Percentiles rank a stretch among this genome's conserved stretches.
Conservation (phyloP, 2,113 vertebrate species). For the Vireo altiloquus region DNA sequence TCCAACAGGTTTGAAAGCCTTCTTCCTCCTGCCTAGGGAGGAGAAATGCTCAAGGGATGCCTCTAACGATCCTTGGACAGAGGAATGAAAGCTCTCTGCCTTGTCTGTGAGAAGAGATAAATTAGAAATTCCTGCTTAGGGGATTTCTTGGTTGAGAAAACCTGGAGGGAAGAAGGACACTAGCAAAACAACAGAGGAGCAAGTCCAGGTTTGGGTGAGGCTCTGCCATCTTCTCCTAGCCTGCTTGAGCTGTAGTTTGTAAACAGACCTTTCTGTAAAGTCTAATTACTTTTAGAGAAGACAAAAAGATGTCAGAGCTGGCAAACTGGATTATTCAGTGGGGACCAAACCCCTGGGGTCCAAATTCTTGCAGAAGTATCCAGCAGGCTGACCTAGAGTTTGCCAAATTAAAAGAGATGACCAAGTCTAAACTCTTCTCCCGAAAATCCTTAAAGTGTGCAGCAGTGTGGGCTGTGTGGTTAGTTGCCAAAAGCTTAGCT, state of each 20-base stretch:
- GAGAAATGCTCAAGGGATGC: background rate
- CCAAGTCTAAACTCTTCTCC: conserved; percentile 40
- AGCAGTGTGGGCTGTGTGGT: conserved; percentile 28
- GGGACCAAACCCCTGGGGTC: conserved; percentile 49
- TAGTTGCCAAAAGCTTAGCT: conserved; percentile 13
- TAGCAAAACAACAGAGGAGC: background rate
- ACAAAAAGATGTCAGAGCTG: conserved; percentile 25
- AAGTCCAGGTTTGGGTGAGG: background rate
- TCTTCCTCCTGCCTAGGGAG: background rate
- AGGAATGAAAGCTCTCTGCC: background rate
- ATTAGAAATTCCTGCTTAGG: background rate
- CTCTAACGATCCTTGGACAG: background rate
- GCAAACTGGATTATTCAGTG: conserved; percentile 41
- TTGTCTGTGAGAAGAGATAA: background rate
- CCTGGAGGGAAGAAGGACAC: background rate
- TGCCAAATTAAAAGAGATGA: conserved; percentile 1
- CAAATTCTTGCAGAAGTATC: conserved; percentile 29
- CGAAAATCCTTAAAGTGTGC: conserved; percentile 42
- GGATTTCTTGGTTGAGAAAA: background rate
- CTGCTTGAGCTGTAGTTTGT: background rate
- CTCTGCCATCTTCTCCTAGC: background rate
- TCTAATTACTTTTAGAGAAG: background rate
- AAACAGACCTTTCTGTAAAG: background rate
- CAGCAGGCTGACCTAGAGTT: conserved; percentile 48
- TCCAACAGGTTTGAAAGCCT: background rate